A percentile compares a stretch with the other conserved stretches of the same genome.
phyloP scores from a whole-genome alignment of 2,797 vertebrate genomes.

The Dendrocincla tyrannina region DNA sequence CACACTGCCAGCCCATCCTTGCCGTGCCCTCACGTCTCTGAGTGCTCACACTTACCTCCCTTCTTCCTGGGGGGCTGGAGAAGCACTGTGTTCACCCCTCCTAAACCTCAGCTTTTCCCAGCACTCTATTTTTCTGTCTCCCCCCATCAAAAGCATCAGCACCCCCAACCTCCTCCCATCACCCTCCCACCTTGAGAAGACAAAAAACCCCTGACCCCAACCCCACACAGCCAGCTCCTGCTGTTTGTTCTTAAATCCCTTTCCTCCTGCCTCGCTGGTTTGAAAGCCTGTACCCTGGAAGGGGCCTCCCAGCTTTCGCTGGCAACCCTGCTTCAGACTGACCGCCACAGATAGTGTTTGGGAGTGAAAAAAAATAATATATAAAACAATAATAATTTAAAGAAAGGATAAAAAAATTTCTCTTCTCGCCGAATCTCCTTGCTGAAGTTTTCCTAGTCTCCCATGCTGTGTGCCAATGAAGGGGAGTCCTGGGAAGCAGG shows the following conservation, averaged over 20 bases:
- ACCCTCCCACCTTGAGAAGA: not conserved
- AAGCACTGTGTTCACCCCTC: not conserved
- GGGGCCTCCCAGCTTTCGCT: conserved; percentile 81
- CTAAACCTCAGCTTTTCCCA: conserved; percentile 45
- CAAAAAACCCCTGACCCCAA: not conserved
- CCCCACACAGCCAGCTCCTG: conserved; percentile 63
- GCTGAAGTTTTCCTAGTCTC: not conserved
- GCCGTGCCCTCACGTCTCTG: conserved; percentile 56
- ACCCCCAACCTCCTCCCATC: not conserved
- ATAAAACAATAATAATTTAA: conserved; percentile 24
- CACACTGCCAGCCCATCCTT: conserved; percentile 8
- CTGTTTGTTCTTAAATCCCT: conserved; percentile 74
- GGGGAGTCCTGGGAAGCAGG: not conserved
- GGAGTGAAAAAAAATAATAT: conserved; percentile 60
- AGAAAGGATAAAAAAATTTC: not conserved
- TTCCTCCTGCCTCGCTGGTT: conserved; percentile 70
- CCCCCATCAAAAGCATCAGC: not conserved
- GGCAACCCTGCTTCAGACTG: conserved; percentile 77
- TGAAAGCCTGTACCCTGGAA: conserved; percentile 81
- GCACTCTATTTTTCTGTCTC: not conserved
- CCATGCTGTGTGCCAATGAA: not conserved
- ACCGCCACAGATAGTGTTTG: conserved; percentile 80
- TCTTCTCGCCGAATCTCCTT: not conserved
- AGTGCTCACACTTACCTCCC: not conserved
- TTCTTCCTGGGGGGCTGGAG: not conserved